Percentiles rank a stretch among this genome's conserved stretches.
These are phyloP conservation scores for Iguana delicatissima DNA, from an alignment of 2,797 vertebrate genomes.

Conservation along the genomic window DNA sequence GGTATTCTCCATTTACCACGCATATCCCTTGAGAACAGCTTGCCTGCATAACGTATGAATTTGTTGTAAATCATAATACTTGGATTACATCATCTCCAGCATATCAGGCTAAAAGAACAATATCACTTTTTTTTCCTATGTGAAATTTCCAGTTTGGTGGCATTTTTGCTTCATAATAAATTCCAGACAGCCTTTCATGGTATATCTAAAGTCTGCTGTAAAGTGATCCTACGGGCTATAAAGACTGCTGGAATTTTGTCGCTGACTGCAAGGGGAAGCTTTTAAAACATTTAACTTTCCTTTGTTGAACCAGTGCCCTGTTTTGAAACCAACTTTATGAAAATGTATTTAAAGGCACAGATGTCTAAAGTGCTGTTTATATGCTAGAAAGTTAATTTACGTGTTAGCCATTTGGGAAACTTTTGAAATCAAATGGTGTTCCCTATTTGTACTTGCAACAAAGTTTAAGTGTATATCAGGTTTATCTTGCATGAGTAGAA, in stretches of 20 bases:
- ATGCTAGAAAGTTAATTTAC: slow-evolving; percentile 60
- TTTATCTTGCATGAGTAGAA: not conserved
- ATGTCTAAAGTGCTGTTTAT: slow-evolving; percentile 58
- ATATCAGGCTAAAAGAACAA: slow-evolving; percentile 72
- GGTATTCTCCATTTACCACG: slow-evolving; percentile 74
- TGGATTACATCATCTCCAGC: slow-evolving; percentile 78
- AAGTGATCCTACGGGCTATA: slow-evolving; percentile 60
- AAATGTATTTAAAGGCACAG: slow-evolving; percentile 56
- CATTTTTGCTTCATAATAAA: slow-evolving; percentile 79
- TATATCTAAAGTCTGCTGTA: slow-evolving; percentile 72
- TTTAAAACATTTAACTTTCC: slow-evolving; percentile 46
- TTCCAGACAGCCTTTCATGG: slow-evolving; percentile 76
- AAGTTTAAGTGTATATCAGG: slow-evolving; percentile 36
- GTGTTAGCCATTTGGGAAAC: slow-evolving; percentile 48
- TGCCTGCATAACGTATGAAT: slow-evolving; percentile 73
- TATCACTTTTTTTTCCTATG: slow-evolving; percentile 59
- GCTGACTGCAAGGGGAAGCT: slow-evolving; percentile 47
- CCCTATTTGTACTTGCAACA: slow-evolving; percentile 60
- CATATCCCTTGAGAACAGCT: slow-evolving; percentile 66
- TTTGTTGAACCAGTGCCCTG: slow-evolving; percentile 60
- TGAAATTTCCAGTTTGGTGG: slow-evolving; percentile 81
- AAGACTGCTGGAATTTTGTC: slow-evolving; percentile 66
- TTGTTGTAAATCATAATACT: slow-evolving; percentile 76
- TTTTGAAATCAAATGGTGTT: slow-evolving; percentile 53
- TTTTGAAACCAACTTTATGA: slow-evolving; percentile 60